Evolutionary conservation across 2,113 vertebrate species (phyloP), one percentile per base, ranked within the genome.

Genomic region (Salvelinus namaycush): DNA sequence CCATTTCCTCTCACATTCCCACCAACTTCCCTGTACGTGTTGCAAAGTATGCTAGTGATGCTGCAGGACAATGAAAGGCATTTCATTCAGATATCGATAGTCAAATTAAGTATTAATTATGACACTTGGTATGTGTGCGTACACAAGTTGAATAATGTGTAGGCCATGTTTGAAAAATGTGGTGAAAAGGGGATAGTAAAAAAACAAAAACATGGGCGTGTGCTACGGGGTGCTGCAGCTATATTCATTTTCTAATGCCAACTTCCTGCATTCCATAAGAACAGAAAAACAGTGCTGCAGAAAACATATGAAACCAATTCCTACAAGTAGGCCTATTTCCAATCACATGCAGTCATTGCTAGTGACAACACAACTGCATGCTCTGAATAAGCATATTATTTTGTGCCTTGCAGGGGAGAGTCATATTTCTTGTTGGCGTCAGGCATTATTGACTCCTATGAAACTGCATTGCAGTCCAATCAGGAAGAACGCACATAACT

Each of bases 381-480:
- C 31, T 44, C 59, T 24, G 18, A 69, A n/a, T 44, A 39, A 44
- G 34, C 20, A 39, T 20, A 9, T 20, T 68, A 34, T 31, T 16
- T 39, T 68, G 31, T 31, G 13, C 16, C 16, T 73, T 60, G 11
- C 7, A 16, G 18, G 11, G 26, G 39, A 39, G 26, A 11, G 16
- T 65, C 14, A 24, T 11, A 48, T 66, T 68, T 75, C 13, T 59
- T 9, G 54, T 51, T 62, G 62, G 49, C 78, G 85, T 82, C 83
- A 76, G 83, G 70, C 76, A 65, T 84, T 87, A 86, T 87, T 89
- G 84, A 51, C 26, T 48, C 68, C 26, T 26, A 24, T 31, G 66
- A 81, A 57, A 79, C 88, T 87, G 87, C 87, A 90, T 20, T 92
- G 88, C 88, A 89, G 88, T 90, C 34, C 69, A 83, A 81, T 79